Evolutionary conservation across 2,797 vertebrate species (phyloP), one percentile per base, ranked within the genome.

Genomic region (Melanotaenia pygmaea): DNA sequence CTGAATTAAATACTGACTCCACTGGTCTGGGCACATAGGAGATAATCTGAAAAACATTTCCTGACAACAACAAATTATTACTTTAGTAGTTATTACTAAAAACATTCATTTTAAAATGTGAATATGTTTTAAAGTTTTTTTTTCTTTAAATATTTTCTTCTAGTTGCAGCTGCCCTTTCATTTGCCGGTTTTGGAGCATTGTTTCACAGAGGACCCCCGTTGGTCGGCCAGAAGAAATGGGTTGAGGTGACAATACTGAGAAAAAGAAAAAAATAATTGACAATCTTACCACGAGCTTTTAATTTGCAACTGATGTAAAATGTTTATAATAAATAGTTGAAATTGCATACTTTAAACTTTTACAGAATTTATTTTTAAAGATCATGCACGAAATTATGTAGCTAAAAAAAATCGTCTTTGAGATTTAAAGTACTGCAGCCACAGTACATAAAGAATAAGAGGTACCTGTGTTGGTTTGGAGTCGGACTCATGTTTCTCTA

Each of bases 141-240:
- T 20, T 20, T 28, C 54, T 47, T 14, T 12, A 12, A 20, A 20
- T 22, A 3, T 4, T 38, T 45, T 32, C 30, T 9, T 59, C 37
- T 45, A 22, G 11, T 59, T 59, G 32, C 22, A 57, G 65, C 20
- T 18, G 10, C 13, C 0, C 72, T 56, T 70, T 87, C n/a, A 90
- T 66, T 74, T 81, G 65, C 59, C 40, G 0, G 53, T 90, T 86
- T 94, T 94, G 40, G 88, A 92, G 75, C 91, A 90, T 60, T 94
- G 86, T 35, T 45, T 90, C 66, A 93, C 61, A 0, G 85, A 84
- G 10, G 83, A 87, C 60, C 93, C 93, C 68, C 89, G 63, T 80
- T 70, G 91, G 68, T 92, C 91, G 2, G 93, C 91, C 79, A 95
- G 59, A 54, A 80, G 76, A 67, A 95, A 95, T 0, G 94, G 94